Conservation (phyloP, 2,888 invertebrate species). For the Noctua comes region DNA sequence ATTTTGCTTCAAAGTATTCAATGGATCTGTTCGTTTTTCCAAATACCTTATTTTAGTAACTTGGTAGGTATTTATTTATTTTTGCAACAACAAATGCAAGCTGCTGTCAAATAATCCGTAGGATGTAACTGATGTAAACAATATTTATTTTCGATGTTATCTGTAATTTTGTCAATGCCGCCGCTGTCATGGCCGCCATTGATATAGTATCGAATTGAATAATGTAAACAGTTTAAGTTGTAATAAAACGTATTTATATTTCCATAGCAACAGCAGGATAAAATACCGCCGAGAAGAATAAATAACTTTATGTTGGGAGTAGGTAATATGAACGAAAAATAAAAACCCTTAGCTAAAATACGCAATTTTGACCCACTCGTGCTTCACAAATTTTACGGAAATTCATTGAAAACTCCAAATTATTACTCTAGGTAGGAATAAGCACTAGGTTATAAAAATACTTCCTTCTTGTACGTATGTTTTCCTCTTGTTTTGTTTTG, state of each 20-base stretch:
- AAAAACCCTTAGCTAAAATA: not conserved
- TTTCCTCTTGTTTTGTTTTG: not conserved
- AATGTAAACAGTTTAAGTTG: not conserved
- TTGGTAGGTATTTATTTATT: not conserved
- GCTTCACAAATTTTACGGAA: not conserved
- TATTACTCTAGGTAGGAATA: not conserved
- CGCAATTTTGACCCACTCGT: not conserved
- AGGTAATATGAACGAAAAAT: not conserved
- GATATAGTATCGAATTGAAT: not conserved
- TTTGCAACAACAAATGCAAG: conserved; percentile 4
- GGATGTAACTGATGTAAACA: conserved; percentile 33
- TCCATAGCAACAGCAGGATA: not conserved
- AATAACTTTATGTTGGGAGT: not conserved
- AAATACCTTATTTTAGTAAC: not conserved
- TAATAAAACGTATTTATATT: not conserved
- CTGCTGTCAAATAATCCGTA: conserved; percentile 29
- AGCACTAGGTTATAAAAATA: not conserved
- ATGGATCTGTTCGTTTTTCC: not conserved
- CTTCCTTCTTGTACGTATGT: not conserved
- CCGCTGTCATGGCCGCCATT: conserved; percentile 25
- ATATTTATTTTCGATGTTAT: conserved; percentile 22
- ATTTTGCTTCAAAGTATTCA: not conserved
- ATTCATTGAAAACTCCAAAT: not conserved
- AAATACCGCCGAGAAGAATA: not conserved
- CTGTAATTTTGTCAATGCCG: conserved; percentile 32